phyloP scores from a whole-genome alignment of 2,113 vertebrate species.

The Corvus hawaiiensis region DNA sequence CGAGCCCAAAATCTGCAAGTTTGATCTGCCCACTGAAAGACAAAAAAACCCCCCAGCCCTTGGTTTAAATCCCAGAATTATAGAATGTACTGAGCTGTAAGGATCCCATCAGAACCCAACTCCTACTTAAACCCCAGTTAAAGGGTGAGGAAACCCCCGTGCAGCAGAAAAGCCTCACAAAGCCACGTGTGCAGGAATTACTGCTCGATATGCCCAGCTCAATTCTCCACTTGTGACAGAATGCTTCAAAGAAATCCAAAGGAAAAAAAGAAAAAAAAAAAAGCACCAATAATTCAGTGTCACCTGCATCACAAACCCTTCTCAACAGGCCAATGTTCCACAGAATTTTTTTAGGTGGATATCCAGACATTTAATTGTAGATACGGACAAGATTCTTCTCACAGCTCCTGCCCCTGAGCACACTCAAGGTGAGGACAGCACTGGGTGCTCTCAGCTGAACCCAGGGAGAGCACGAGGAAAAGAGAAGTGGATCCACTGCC shows the following conservation, averaged over 20 bases:
- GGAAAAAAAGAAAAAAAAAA: neutral
- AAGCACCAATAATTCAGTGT: neutral
- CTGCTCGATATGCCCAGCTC: neutral
- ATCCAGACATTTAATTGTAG: neutral
- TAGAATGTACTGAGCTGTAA: neutral
- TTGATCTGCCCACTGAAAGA: constrained; percentile 92
- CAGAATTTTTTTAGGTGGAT: neutral
- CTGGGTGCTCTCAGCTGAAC: neutral
- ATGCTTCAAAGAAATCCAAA: neutral
- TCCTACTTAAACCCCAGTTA: neutral
- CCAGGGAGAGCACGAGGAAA: neutral
- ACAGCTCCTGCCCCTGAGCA: neutral
- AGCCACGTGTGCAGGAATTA: neutral
- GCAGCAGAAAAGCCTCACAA: neutral
- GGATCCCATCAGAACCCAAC: neutral
- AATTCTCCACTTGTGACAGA: neutral
- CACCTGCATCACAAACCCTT: neutral
- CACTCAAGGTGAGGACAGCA: neutral
- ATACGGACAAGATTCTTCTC: rapidly evolving
- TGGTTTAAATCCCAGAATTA: neutral
- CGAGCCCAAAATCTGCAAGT: constrained; percentile 94
- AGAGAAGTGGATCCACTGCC: neutral
- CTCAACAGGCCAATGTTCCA: neutral
- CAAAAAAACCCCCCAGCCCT: neutral
- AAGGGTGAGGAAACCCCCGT: neutral